Base-by-base conservation (phyloP, 2,797 vertebrate genomes). In the Typhlichthys eigenmanni region DNA sequence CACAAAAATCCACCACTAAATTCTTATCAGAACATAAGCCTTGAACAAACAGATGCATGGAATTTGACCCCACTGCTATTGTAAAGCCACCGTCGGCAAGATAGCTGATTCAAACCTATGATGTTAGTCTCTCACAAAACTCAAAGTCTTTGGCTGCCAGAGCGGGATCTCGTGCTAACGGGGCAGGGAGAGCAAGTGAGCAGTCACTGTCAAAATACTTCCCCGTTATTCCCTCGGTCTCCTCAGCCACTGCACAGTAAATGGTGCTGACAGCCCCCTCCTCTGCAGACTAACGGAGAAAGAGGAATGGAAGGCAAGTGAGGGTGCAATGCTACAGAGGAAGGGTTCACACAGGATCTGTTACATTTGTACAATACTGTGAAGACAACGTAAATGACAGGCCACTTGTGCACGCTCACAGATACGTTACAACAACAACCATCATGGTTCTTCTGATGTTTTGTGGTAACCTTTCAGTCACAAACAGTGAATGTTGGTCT, bases 121-220 rank as follows among this genome's bases (percentile, higher is more conserved):
- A 91, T 0, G 93, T 93, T 43, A 95, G 85, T 69, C 70, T 82
- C 79, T 93, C 92, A 0, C 92, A 90, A 1, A 92, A 68, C 16
- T 95, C 94, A 90, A 93, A 97, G 75, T 93, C 92, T 64, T 95
- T 93, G 64, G 75, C 80, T 0, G 89, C 93, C 0, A 95, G 68
- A 3, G 81, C 87, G 0, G 82, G 0, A 0, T 98, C 95, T 1
- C 68, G 85, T 13, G 93, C 93, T 0, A 80, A 48, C 0, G 58
- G 46, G 0, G 89, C 64, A 0, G 95, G 93, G 29, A 93, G 90
- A 0, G 13, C 64, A 64, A 96, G 69, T 1, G 76, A 50, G 72
- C 94, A 96, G 79, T 91, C 85, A 2, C 94, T 91, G 81, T 92
- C 91, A 0, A 96, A 91, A 62, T 95, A 95, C 71, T 96, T 97